Base-by-base conservation (phyloP, 2,888 invertebrate genomes). In the Ormyrus thymus region DNA sequence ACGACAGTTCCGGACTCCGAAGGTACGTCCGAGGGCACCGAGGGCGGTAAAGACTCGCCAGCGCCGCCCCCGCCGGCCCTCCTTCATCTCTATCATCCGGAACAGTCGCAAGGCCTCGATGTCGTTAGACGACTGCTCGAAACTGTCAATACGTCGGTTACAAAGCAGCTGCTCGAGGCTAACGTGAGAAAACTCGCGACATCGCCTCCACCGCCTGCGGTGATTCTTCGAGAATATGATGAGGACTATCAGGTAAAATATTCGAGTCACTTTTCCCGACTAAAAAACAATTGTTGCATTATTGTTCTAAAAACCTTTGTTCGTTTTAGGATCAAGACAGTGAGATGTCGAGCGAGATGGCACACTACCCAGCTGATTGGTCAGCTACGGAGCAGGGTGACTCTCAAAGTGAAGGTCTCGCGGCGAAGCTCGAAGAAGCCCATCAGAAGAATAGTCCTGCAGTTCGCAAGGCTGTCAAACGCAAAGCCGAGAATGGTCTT, bases 391-490 rank as follows among this genome's bases (percentile, higher is more conserved):
- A 90, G 62, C 89, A 89, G 68, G 89, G 86, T 66, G 89, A 90
- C 75, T 89, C 88, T n/a, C 90, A 93, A 87, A 94, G 94, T 84
- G 95, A 95, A 90, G 94, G 94, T n/a, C 90, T 95, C 81, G 94
- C 94, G n/a, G 95, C 95, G 59, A 95, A 95, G 88, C 91, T 95
- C 65, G 94, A 95, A 83, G 94, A 95, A 86, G 93, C 93, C 0
- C 85, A 87, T 80, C 86, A 86, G 53, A 86, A 86, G 48, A 72
- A 61, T 43, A 76, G 78, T 70, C 83, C 81, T 3, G 62, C 76
- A 7, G 51, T 9, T 0, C 83, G 80, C 10, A 83, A 80, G 61
- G 76, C 82, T 0, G 78, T 55, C 48, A 89, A 89, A 77, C 84
- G 86, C 58, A 89, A 86, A 73, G 75, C 80, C 8, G 86, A 84